Evolutionary conservation across 2,113 vertebrate genomes (phyloP), one percentile per base, ranked within the genome.

Genomic region (Hyaena hyaena): DNA sequence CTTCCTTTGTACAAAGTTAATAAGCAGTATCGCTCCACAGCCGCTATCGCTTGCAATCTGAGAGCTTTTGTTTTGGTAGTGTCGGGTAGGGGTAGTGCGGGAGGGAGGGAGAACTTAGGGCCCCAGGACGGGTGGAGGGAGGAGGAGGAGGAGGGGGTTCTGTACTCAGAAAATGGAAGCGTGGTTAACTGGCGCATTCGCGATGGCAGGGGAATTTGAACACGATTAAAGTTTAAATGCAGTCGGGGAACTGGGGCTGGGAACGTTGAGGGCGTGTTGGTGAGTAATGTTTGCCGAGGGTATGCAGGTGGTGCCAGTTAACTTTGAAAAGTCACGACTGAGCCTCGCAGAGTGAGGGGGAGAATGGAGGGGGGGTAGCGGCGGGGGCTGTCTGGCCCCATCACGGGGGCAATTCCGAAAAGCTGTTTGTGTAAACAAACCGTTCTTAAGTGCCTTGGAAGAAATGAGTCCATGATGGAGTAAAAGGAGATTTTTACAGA

Each of bases 231-330:
- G 94, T 97, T 96, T 31, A 55, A 50, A 33, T 11, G 89, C 66
- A 88, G 95, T 23, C 26, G 43, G 89, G 74, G 96, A 81, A 83
- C 65, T 65, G 90, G 82, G 96, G 93, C 98, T 90, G 96, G 96
- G 93, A 90, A 69, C 0, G 12, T 63, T 9, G 71, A 95, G 98
- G 98, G 87, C 24, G 97, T 95, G 93, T 28, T 76, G 95, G 97
- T 97, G 98, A 98, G 74, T 93, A 76, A 4, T 71, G 91, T 94
- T 94, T 69, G 84, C 87, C 87, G 53, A 97, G 95, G 71, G 98
- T 98, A 98, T 96, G 96, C 95, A 92, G 98, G 71, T 98, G 97
- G 95, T 96, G 98, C 98, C 96, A 96, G 66, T 98, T 98, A 98
- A 97, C 95, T 89, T 94, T 92, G 88, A 82, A 98, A 68, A 97